Evolutionary conservation across 2,113 vertebrate species (phyloP).

Genomic region (Bothrops jararaca): DNA sequence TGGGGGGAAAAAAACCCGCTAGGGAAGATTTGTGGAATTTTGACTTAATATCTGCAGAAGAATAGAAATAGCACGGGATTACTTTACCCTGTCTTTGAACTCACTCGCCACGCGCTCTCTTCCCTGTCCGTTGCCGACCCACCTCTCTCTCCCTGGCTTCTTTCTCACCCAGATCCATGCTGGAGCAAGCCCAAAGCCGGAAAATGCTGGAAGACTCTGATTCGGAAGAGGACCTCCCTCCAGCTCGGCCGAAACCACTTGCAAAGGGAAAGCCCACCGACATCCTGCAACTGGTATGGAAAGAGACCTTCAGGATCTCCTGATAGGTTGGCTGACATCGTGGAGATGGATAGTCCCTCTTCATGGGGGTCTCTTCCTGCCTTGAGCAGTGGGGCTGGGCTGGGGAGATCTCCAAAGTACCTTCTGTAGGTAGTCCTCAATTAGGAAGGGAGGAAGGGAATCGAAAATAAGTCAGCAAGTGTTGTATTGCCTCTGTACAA

Average conservation of each 20-base stretch:
- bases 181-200: constrained; percentile 77
- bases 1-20: too few species aligned
- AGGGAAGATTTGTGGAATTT: too few species aligned
- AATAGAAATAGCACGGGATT: not conserved
- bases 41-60: too few species aligned
- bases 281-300: constrained; percentile 76
- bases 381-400: not conserved
- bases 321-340: not conserved
- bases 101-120: not conserved
- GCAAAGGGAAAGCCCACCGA: constrained; percentile 72
- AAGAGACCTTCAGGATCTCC: rapidly evolving
- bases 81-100: not conserved
- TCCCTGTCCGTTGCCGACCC: not conserved
- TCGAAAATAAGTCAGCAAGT: too few species aligned
- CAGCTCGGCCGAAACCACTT: rapidly evolving
- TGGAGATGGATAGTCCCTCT: not conserved
- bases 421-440: too few species aligned
- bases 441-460: too few species aligned
- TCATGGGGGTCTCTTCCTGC: not conserved
- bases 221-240: constrained; percentile 67
- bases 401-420: not conserved
- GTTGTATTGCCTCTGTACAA: too few species aligned
- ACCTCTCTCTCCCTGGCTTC: rapidly evolving
- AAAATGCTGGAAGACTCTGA: constrained; percentile 81
- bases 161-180: constrained; percentile 73